Evolutionary conservation across 1,140 invertebrate genomes (phyloP), one percentile per base, ranked within the genome.

Genomic region (Drosophila orosa): DNA sequence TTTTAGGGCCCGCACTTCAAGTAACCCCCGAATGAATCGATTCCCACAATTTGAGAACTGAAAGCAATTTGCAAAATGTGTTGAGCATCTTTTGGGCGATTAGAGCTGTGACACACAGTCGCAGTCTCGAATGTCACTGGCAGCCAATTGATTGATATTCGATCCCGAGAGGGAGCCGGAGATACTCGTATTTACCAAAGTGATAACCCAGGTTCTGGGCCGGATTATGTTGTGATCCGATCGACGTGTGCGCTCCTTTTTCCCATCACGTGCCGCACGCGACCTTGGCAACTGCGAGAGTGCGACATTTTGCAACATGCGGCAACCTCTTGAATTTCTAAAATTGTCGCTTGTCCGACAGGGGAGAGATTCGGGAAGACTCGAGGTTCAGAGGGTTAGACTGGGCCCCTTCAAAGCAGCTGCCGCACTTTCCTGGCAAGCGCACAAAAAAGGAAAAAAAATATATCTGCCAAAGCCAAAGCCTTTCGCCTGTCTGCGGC

Each of bases 161-260:
- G 82, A 87, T 54, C 79, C 65, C 12, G 17, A 10, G 48, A 3
- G 27, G 55, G 24, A 22, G 24, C 27, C 42, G 40, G 12, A 61
- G 44, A 60, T 55, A 58, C 54, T 66, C 31, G 58, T 83, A 61
- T 86, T 86, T 86, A 87, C 82, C 83, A 86, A 86, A 86, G 82
- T 87, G 83, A 86, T 86, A 86, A 86, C 69, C 66, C 67, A 10
- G 33, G 33, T 48, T 39, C 50, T 22, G 79, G 83, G 83, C 75
- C 79, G 75, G 82, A 86, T 86, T 87, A 86, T 86, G 83, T 86
- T 86, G 82, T 86, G 82, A 86, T 86, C 82, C 83, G 82, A 87
- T 87, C 82, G 81, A 74, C 60, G 75, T 73, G 63, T 57, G 68
- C 40, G 76, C 69, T 85, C 81, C 73, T 69, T 80, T 84, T 84